Percentiles rank a stretch among this genome's conserved stretches.
Evolutionary conservation across 2,797 vertebrate genomes (phyloP).

Genomic region (Tiaroga cobitis): DNA sequence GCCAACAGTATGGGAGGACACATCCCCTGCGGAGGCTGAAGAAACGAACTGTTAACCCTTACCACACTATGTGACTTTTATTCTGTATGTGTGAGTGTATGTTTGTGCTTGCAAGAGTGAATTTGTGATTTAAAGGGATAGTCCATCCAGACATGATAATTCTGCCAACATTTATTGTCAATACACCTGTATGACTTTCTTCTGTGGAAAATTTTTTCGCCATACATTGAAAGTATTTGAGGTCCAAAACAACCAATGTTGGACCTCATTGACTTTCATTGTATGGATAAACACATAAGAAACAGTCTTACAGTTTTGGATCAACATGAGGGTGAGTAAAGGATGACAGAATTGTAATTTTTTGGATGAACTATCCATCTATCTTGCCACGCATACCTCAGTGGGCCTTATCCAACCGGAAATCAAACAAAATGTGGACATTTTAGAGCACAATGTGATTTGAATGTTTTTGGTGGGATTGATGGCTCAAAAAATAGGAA

Average conservation of each 20-base stretch:
- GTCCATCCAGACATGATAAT: background rate
- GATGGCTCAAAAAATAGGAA: constrained; percentile 42
- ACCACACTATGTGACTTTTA: constrained; percentile 93
- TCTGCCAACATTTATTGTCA: background rate
- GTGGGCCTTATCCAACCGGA: constrained; percentile 59
- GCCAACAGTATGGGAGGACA: constrained; percentile 90
- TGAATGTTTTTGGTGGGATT: constrained; percentile 42
- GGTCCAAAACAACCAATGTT: background rate
- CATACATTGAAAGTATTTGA: background rate
- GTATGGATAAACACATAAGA: background rate
- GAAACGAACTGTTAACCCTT: constrained; percentile 89
- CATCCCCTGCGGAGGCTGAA: constrained; percentile 90
- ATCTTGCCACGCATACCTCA: constrained; percentile 59
- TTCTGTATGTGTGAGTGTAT: constrained; percentile 47
- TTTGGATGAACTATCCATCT: background rate
- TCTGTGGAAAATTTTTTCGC: background rate
- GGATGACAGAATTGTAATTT: background rate
- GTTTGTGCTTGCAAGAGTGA: constrained; percentile 42
- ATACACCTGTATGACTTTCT: background rate
- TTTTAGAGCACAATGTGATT: constrained; percentile 44
- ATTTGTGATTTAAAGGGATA: constrained; percentile 21
- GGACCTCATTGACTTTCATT: background rate
- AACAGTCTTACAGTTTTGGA: background rate
- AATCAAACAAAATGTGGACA: constrained; percentile 35
- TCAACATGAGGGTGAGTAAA: background rate